Percentiles rank a stretch among this genome's conserved stretches.
phyloP scores from a whole-genome alignment of 2,113 vertebrate species.

The Salvator merianae region DNA sequence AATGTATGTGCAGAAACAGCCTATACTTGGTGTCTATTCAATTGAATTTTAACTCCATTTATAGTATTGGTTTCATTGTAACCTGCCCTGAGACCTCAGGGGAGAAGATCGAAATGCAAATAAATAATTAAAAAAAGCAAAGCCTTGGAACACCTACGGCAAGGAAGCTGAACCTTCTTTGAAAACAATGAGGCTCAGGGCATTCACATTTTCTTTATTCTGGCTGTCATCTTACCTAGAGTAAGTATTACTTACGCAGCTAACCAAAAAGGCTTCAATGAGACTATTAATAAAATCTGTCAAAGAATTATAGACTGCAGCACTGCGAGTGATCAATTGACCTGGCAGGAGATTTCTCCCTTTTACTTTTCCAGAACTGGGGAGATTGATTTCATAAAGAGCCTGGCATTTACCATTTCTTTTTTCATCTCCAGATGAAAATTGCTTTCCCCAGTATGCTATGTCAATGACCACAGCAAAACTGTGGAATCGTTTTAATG shows the following conservation, averaged over 20 bases:
- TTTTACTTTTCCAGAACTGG: not conserved
- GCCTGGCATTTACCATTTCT: not conserved
- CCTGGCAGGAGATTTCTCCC: not conserved
- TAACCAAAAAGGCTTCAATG: not conserved
- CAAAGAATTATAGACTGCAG: not conserved
- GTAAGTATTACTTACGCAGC: not conserved
- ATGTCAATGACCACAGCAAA: not conserved
- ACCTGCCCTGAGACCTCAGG: too few relatives aligned
- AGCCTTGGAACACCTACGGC: too few relatives aligned
- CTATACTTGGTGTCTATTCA: too few relatives aligned
- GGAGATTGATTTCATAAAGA: constrained; percentile 6
- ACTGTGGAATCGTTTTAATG: too few relatives aligned
- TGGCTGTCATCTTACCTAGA: not conserved
- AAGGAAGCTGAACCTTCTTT: not conserved
- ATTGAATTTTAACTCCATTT: too few relatives aligned
- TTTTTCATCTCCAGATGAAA: not conserved
- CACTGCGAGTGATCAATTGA: not conserved
- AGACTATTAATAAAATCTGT: not conserved
- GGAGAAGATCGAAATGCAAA: too few relatives aligned
- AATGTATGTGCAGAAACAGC: too few relatives aligned
- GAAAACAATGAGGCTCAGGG: not conserved
- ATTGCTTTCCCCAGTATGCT: not conserved
- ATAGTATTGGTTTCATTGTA: too few relatives aligned
- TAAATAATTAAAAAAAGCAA: too few relatives aligned
- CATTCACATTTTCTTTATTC: not conserved